Evolutionary conservation across 2,113 vertebrate genomes (phyloP), one percentile per base, ranked within the genome.

Genomic region (Cervus canadensis): DNA sequence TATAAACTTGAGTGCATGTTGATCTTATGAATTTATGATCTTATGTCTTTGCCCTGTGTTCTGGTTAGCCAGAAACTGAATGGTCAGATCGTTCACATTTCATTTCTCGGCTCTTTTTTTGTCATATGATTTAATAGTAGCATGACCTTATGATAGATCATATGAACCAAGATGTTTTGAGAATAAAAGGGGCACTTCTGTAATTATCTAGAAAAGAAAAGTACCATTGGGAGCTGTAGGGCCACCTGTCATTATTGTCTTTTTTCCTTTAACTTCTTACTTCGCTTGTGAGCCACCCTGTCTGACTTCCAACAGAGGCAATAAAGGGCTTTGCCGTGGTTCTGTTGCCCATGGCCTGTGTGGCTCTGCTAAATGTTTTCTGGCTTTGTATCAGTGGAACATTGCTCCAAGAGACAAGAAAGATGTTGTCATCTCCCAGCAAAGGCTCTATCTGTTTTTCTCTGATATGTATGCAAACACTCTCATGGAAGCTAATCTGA

Each of bases 321-420:
- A 11, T 8, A 26, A 10, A 84, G 21, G 23, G 3, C 7, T 67
- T 92, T 17, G 25, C 43, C 21, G 1, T 36, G 15, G 36, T 62
- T 89, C 67, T 86, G 3, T 23, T 28, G 50, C 11, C 17, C 10
- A 0, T 12, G 67, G 30, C 36, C 74, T 54, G 17, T 12, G 28
- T 81, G 52, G 7, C 74, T 84, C 4, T 91, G 48, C 28, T 36
- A 12, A 48, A 43, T 7, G 76, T 13, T 52, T 48, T 76, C 48
- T 92, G 52, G 40, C 84, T 96, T 64, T 30, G 16, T 15, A 64
- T 12, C 45, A n/a, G 21, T 40, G 45, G 23, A 76, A 2, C 6
- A n/a, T 92, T n/a, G 62, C 95, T 92, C 88, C 87, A 88, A 95
- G 40, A 82, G 36, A 85, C 26, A n/a, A 36, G 28, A 84, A 95